These are phyloP conservation scores for Lycaena phlaeas DNA, from an alignment of 2,888 invertebrate genomes.

Conservation along the genomic window DNA sequence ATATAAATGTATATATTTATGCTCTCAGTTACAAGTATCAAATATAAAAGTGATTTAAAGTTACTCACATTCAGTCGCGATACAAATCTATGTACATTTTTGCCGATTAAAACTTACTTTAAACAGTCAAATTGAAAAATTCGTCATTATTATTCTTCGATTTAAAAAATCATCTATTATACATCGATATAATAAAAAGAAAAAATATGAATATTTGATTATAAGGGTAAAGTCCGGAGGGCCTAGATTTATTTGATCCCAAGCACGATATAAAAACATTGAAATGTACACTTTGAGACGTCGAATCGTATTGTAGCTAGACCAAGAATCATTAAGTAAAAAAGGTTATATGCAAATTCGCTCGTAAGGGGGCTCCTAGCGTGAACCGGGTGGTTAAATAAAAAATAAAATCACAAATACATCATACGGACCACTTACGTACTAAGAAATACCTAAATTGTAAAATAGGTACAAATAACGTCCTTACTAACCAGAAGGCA, in stretches of 20 bases:
- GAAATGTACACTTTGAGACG: slow-evolving; percentile 21
- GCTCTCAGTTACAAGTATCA: slow-evolving; percentile 7
- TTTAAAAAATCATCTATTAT: no score
- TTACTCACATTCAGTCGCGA: slow-evolving; percentile 23
- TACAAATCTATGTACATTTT: slow-evolving; percentile 33
- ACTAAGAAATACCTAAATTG: slow-evolving; percentile 66
- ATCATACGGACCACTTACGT: slow-evolving; percentile 62
- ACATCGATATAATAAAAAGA: slow-evolving; percentile 29
- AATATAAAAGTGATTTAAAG: slow-evolving; percentile 18
- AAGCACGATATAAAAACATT: slow-evolving; percentile 59
- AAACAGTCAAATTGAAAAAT: slow-evolving; percentile 49
- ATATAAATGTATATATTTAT: slow-evolving; percentile 8
- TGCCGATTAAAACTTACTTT: slow-evolving; percentile 34
- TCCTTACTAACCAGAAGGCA: slow-evolving; percentile 73
- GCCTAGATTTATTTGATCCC: slow-evolving; percentile 68
- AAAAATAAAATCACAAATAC: slow-evolving; percentile 41
- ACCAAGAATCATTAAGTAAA: not conserved
- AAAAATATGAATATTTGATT: not conserved
- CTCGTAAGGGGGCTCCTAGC: slow-evolving; percentile 21
- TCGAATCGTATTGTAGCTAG: no score
- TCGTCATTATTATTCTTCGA: slow-evolving; percentile 44
- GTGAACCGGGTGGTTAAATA: slow-evolving; percentile 17
- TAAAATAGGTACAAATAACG: slow-evolving; percentile 68
- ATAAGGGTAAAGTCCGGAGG: slow-evolving; percentile 24
- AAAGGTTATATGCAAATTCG: slow-evolving; percentile 13